These are phyloP conservation scores for Perca fluviatilis DNA, from an alignment of 2,113 vertebrate species.

Conservation along the genomic window DNA sequence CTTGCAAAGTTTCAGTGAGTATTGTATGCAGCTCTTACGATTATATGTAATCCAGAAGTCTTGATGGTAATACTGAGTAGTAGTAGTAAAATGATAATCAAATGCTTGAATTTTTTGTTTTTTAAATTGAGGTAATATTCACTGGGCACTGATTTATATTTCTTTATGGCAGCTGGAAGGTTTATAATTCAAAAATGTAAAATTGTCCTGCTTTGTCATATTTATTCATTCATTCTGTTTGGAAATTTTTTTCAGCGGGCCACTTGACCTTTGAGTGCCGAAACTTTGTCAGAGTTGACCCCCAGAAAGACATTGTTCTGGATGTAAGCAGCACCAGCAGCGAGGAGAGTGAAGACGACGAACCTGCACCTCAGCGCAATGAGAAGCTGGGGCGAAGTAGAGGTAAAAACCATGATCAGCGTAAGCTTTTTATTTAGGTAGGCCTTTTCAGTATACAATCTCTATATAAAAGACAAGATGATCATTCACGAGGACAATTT, in stretches of 20 bases:
- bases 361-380: conserved; percentile 78
- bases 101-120: background rate
- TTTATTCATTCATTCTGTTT: background rate
- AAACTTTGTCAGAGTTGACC: conserved; percentile 98
- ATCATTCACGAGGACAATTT: background rate
- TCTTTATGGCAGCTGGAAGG: too few relatives aligned
- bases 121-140: background rate
- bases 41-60: too few relatives aligned
- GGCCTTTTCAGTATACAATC: too few relatives aligned
- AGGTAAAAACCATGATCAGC: conserved; percentile 56
- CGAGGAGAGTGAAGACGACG: conserved; percentile 91
- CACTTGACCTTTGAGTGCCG: conserved; percentile 98
- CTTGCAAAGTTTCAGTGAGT: background rate
- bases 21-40: background rate
- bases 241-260: conserved; percentile 86
- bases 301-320: conserved; percentile 97
- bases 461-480: background rate
- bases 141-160: background rate
- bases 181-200: background rate
- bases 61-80: background rate
- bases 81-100: background rate
- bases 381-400: conserved; percentile 85
- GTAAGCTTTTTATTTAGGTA: too few relatives aligned
- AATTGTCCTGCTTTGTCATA: background rate
- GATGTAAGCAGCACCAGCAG: conserved; percentile 98